Conservation (phyloP, 2,888 invertebrate species). For the Philereme transversata region DNA sequence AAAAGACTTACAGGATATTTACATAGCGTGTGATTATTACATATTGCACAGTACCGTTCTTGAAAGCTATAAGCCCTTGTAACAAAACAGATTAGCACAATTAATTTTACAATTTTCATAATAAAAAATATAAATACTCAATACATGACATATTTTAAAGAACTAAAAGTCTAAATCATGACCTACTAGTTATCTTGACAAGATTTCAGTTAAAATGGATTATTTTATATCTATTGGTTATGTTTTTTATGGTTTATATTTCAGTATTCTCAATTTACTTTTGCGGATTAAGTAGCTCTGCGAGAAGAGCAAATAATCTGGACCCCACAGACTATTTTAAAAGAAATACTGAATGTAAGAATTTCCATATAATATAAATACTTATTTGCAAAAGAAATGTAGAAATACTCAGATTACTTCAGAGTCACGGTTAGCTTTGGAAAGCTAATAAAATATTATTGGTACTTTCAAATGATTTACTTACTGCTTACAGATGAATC, state of each 20-base stretch:
- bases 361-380: not conserved
- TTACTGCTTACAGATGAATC: conserved; percentile 43
- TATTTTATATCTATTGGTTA: conserved; percentile 62
- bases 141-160: conserved; percentile 44
- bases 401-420: too few species aligned
- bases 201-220: conserved; percentile 57
- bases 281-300: conserved; percentile 45
- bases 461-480: too few species aligned
- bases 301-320: conserved; percentile 37
- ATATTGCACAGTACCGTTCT: conserved; percentile 62
- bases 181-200: conserved; percentile 46
- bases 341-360: conserved; percentile 38
- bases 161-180: conserved; percentile 36
- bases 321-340: conserved; percentile 34
- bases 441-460: too few species aligned
- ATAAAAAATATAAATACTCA: conserved; percentile 55
- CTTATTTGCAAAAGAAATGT: too few species aligned
- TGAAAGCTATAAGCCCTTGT: conserved; percentile 39
- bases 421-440: too few species aligned
- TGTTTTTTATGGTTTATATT: conserved; percentile 69
- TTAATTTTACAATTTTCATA: conserved; percentile 68
- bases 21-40: conserved; percentile 67
- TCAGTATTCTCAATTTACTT: conserved; percentile 54
- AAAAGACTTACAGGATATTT: conserved; percentile 55
- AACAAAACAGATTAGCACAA: conserved; percentile 56